Evolutionary conservation across 2,113 vertebrate species (phyloP), one percentile per base, ranked within the genome.

Genomic region (Hucho hucho): DNA sequence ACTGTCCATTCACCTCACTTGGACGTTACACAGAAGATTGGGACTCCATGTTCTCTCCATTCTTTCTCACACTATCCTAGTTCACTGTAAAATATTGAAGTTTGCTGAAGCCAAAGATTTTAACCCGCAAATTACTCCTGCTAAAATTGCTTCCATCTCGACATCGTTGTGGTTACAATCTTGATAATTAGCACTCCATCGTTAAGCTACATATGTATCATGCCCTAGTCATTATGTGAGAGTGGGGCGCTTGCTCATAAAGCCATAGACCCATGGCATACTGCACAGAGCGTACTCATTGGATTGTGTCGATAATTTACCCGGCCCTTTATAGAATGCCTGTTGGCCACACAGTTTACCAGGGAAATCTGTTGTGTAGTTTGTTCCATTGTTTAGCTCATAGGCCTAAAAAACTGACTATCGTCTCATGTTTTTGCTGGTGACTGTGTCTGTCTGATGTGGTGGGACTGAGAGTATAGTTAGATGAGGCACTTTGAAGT

Each of bases 91-190:
- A 28, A 65, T 26, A 1, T 65, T 3, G 25, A 65, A 61, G 58
- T 22, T 24, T 24, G 37, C 37, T 43, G 37, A 43, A 22, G 58
- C 20, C 58, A 16, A 16, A 22, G 20, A 22, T 6, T 24, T 28
- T 5, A 84, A 77, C 84, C 84, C 78, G 74, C 86, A 89, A 89
- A 91, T 90, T 87, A 90, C 89, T 83, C 81, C 75, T 85, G 71
- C 79, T 85, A 76, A 86, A 83, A 91, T 92, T 90, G 87, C 86
- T 92, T 91, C 89, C 91, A 90, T 92, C 86, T 89, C 90, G 83
- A 78, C 84, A 78, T 69, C 88, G 84, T 79, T 84, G 77, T 75
- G 74, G 84, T 61, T 24, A n/a, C 58, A 61, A 61, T 91, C 90
- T 89, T 85, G 86, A 81, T 90, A 90, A 91, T 91, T 91, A 91